Evolutionary conservation across 2,113 vertebrate genomes (phyloP).

Genomic region (Ophiodon elongatus): DNA sequence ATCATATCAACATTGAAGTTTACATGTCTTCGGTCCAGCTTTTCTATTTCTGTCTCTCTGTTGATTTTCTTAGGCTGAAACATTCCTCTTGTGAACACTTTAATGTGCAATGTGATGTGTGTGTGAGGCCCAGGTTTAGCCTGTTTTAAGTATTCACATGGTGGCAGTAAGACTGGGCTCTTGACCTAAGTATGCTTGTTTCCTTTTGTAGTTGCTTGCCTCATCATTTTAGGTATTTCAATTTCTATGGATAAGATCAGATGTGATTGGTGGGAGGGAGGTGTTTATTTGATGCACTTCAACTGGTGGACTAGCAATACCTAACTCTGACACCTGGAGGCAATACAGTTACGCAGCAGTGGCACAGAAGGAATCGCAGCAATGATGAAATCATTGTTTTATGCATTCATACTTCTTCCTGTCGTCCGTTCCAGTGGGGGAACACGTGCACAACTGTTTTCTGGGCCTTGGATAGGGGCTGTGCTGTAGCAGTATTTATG

Average conservation of each 20-base stretch:
- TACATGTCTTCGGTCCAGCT: conserved; percentile 27
- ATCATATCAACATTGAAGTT: conserved; percentile 39
- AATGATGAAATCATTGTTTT: conserved; percentile 31
- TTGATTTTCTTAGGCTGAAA: conserved; percentile 44
- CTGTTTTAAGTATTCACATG: conserved; percentile 35
- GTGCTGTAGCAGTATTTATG: conserved; percentile 81
- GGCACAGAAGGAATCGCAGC: conserved; percentile 20
- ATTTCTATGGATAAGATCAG: background rate
- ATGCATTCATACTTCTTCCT: conserved; percentile 40
- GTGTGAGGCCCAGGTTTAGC: conserved; percentile 24
- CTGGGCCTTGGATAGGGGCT: conserved; percentile 68
- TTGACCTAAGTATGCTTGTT: conserved; percentile 24
- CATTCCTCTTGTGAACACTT: conserved; percentile 61
- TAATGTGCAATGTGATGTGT: conserved; percentile 57
- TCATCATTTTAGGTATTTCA: conserved; percentile 27
- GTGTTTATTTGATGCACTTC: conserved; percentile 20
- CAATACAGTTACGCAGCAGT: conserved; percentile 13
- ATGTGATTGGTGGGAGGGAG: background rate
- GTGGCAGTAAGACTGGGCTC: conserved; percentile 36
- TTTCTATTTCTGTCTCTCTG: conserved; percentile 8
- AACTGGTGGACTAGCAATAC: conserved; percentile 31
- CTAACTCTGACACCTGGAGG: conserved; percentile 45
- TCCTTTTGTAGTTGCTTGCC: conserved; percentile 30
- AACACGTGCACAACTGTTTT: conserved; percentile 46
- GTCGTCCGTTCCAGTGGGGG: conserved; percentile 65